Conservation (phyloP, 2,113 vertebrate species). For the Hemibates koningsi region DNA sequence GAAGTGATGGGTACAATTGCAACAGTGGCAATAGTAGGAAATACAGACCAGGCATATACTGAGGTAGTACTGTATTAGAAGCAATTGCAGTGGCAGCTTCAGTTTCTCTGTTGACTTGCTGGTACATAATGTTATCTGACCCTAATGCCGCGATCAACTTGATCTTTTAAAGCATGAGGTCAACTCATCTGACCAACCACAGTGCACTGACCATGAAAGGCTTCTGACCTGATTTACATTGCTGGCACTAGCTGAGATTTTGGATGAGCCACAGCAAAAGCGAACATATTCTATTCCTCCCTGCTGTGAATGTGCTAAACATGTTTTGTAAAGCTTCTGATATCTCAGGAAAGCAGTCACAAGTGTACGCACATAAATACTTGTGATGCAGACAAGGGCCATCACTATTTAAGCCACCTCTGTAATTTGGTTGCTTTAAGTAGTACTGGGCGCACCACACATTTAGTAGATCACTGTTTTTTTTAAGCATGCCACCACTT, state of each 20-base stretch:
- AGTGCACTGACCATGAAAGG: not conserved
- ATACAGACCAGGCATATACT: not conserved
- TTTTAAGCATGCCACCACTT: not conserved
- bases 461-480: not conserved
- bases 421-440: not conserved
- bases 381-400: not conserved
- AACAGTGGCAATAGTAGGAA: not conserved
- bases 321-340: not conserved
- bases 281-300: not conserved
- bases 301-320: not conserved
- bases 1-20: not conserved
- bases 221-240: constrained; percentile 31
- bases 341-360: not conserved
- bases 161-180: constrained; percentile 9
- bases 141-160: constrained; percentile 3
- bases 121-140: not conserved
- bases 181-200: constrained; percentile 8
- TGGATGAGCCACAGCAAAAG: not conserved
- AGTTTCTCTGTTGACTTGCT: not conserved
- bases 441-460: not conserved
- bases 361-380: not conserved
- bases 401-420: not conserved
- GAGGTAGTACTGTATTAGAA: not conserved
- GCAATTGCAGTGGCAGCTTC: not conserved
- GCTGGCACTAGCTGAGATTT: not conserved